Evolutionary conservation across 2,888 invertebrate species (phyloP), one percentile per base, ranked within the genome.

Genomic region (Isoperla grammatica): DNA sequence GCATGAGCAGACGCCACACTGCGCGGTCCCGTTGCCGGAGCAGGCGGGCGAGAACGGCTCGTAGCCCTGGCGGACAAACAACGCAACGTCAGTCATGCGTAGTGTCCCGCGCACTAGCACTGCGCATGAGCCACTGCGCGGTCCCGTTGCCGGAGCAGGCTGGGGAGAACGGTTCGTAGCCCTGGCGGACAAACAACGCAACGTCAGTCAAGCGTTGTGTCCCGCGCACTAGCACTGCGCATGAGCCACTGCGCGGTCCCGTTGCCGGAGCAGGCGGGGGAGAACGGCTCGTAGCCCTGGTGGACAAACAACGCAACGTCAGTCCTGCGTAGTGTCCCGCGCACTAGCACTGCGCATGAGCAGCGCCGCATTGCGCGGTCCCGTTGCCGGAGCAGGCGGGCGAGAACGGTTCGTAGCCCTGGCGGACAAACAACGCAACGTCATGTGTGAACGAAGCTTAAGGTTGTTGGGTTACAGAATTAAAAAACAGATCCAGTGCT

Each of bases 291-390:
- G 64, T 73, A 71, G 23, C 64, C 57, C 46, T 65, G 48, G 22
- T 59, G 56, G 49, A 42, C 29, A 19, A n/a, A n/a, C n/a, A n/a
- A n/a, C n/a, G n/a, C n/a, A n/a, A n/a, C n/a, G n/a, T n/a, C n/a
- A n/a, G n/a, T n/a, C n/a, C n/a, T n/a, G n/a, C 11, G 39, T 37
- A 39, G 29, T 60, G 29, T 11, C 22, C 58, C 72, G 81, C 76
- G 71, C 87, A 88, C 69, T 86, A 83, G 70, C 87, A 88, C 48
- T 76, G 67, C 86, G 86, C 8, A 75, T 72, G 1, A 82, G 82
- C 71, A 86, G 8, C 72, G 1, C 82, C 82, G 71, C 82, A 82
- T 57, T 74, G 71, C 61, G 80, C 80, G 1, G 74, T 74, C 1
- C 85, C 85, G 57, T 75, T 74, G 1, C 62, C 61, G 22, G 68